Evolutionary conservation across 2,113 vertebrate genomes (phyloP).

Genomic region (Phrynosoma platyrhinos): DNA sequence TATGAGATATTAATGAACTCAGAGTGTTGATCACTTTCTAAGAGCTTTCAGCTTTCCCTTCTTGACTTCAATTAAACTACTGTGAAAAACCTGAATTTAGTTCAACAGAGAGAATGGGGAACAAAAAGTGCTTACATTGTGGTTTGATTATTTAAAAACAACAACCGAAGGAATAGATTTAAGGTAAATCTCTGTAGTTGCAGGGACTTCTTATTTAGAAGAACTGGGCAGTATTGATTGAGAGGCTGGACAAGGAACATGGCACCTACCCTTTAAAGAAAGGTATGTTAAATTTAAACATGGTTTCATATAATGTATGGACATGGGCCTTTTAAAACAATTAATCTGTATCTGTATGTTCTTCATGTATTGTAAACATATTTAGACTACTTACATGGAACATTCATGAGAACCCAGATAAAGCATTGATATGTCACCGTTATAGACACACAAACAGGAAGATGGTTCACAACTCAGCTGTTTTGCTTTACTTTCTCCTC

Average conservation of each 20-base stretch:
- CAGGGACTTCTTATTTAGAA: not conserved
- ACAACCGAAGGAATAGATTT: not conserved
- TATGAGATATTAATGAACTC: conserved; percentile 52
- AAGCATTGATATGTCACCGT: not conserved
- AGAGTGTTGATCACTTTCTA: conserved; percentile 35
- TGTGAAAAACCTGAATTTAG: conserved; percentile 8
- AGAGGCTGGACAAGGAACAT: not conserved
- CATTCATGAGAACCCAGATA: not conserved
- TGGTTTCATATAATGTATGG: not conserved
- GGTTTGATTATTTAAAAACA: not conserved
- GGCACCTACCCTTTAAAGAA: not conserved
- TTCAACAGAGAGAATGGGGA: conserved; percentile 1
- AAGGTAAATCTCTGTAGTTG: not conserved
- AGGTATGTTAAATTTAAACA: not conserved
- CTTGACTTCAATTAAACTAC: conserved; percentile 24
- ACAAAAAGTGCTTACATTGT: not conserved
- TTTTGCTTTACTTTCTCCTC: not conserved
- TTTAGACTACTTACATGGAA: not conserved
- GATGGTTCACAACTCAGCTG: not conserved
- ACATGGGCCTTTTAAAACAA: too few species aligned
- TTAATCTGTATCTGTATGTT: not conserved
- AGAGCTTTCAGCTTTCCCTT: conserved; percentile 12
- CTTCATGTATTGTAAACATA: not conserved
- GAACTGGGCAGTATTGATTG: not conserved
- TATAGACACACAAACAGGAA: not conserved